These are phyloP conservation scores for Cygnus atratus DNA, from an alignment of 2,113 vertebrate genomes.

Conservation along the genomic window DNA sequence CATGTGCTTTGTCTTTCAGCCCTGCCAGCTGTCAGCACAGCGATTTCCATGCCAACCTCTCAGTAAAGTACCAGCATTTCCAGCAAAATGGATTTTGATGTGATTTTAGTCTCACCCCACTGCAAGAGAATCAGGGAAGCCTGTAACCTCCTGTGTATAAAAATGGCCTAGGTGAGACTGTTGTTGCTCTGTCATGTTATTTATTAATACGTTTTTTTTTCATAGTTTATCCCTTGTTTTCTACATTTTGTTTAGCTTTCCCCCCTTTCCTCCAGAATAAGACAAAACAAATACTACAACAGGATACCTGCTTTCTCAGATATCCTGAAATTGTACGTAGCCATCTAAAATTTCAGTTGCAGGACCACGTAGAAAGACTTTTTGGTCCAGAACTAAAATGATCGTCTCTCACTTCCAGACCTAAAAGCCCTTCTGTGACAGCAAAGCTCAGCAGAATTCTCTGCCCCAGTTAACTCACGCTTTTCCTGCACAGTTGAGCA, in stretches of 20 bases:
- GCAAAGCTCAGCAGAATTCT: conserved; percentile 9
- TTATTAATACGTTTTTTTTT: neutral
- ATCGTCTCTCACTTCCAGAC: neutral
- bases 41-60: conserved; percentile 43
- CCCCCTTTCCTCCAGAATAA: neutral
- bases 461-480: neutral
- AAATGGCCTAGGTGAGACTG: neutral
- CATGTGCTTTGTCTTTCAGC: conserved; percentile 56
- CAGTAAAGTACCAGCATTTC: neutral
- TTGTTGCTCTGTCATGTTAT: neutral
- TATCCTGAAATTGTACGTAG: neutral
- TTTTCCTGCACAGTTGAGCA: neutral
- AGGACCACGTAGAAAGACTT: neutral
- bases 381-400: neutral
- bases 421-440: neutral
- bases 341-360: neutral
- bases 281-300: neutral
- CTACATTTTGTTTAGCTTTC: neutral
- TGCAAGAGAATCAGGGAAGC: neutral
- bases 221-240: neutral
- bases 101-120: neutral
- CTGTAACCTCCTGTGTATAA: neutral
- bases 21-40: conserved; percentile 53
- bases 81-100: conserved; percentile 17
- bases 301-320: neutral